Base-by-base conservation (phyloP, 2,797 vertebrate species). In the Micrastur ruficollis region DNA sequence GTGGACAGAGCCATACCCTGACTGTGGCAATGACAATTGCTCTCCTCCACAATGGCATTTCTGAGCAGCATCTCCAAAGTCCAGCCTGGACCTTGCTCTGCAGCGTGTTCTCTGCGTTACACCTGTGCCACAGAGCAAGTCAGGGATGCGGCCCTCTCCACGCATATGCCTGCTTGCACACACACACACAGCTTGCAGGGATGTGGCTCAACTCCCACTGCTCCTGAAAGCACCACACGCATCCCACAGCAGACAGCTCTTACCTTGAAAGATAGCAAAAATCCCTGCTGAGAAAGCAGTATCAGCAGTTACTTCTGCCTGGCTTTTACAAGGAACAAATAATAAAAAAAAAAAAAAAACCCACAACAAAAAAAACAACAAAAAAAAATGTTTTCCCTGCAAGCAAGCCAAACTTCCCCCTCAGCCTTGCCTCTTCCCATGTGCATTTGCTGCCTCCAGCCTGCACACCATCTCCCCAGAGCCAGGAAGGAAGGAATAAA, bases 361-460 rank as follows among this genome's bases (percentile, higher is more conserved):
- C 42, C 18, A 44, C 17, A 44, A 44, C 17, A 44, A 44, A 4
- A 44, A 44, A 18, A 55, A 50, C 50, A 15, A 56, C 18, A 14
- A 22, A 55, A 50, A 55, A 18, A 56, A 14, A 61, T 31, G 53
- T 32, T 75, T 65, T 58, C 86, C 63, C 55, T 80, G 86, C 8
- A 12, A 61, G 53, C 0, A 0, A 95, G 89, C n/a, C 22, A 5
- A 94, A 85, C 89, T 78, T 87, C 93, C 81, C 44, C 68, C 91
- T 87, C 94, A 82, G 91, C 91, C 78, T 62, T 36, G 71, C 81
- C 66, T 88, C 87, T 88, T 91, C 67, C 84, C 89, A 17, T 38
- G 86, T 6, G 4, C 73, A 19, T 75, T 61, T 47, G 66, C 89
- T 85, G 85, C 75, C 74, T 90, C 74, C 89, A 94, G 89, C 71